A percentile compares a stretch with the other conserved stretches of the same genome.
phyloP scores from a whole-genome alignment of 2,113 vertebrate species.

The Steatornis caripensis region DNA sequence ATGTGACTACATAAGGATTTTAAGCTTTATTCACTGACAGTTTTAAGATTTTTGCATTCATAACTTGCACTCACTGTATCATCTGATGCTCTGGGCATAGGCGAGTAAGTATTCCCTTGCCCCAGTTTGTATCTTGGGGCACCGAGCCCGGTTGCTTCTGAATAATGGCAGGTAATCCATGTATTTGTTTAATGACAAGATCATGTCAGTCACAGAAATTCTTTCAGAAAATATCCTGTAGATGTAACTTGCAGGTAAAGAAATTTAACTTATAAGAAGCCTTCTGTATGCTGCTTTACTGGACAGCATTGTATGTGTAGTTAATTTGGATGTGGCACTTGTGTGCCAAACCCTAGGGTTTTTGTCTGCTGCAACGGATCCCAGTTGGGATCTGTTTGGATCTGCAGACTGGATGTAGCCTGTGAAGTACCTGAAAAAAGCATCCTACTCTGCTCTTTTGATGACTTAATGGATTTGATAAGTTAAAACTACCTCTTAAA shows the following conservation, averaged over 20 bases:
- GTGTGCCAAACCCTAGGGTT: not conserved
- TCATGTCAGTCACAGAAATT: not conserved
- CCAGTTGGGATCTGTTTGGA: too few species aligned
- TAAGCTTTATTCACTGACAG: not conserved
- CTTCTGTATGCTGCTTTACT: not conserved
- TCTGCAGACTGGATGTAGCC: not conserved
- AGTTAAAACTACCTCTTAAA: not conserved
- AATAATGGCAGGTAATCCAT: not conserved
- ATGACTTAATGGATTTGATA: not conserved
- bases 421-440: not conserved
- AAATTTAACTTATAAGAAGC: not conserved
- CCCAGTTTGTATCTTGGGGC: not conserved
- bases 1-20: not conserved
- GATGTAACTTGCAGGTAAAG: rapidly evolving
- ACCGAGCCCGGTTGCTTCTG: rapidly evolving
- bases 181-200: not conserved
- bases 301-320: not conserved
- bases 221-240: not conserved
- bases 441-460: not conserved
- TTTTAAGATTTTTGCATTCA: not conserved
- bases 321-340: not conserved
- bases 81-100: not conserved
- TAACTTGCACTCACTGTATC: not conserved
- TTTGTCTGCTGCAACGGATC: not conserved
- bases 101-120: too few species aligned